These are phyloP conservation scores for Equus przewalskii DNA, from an alignment of 2,113 vertebrate genomes.

Conservation along the genomic window DNA sequence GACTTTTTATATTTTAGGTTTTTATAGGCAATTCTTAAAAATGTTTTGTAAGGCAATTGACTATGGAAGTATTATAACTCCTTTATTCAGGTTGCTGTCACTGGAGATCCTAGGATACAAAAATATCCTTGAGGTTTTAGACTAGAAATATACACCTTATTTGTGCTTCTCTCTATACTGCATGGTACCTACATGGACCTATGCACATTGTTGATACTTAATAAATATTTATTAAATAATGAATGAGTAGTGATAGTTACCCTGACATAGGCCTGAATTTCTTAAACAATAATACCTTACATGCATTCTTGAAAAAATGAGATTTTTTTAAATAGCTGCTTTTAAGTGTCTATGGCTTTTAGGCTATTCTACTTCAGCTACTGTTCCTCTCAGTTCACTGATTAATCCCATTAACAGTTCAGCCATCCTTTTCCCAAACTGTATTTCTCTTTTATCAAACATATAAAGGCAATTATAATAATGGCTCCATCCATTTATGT, in stretches of 20 bases:
- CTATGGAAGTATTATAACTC: background rate
- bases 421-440: constrained; percentile 17
- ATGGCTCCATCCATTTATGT: background rate
- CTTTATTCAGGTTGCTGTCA: background rate
- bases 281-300: background rate
- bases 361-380: background rate
- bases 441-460: constrained; percentile 45
- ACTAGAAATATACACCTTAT: background rate
- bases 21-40: constrained; percentile 36
- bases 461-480: constrained; percentile 33
- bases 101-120: background rate
- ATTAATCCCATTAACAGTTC: constrained; percentile 47
- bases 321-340: background rate
- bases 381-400: background rate
- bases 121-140: background rate
- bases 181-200: background rate
- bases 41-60: background rate
- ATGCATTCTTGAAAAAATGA: background rate
- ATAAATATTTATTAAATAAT: constrained; percentile 36
- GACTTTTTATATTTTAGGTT: background rate
- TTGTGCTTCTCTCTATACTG: background rate
- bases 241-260: background rate
- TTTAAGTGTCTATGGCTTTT: background rate
- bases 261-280: background rate
- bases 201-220: background rate